Conservation (phyloP, 1,140 invertebrate species). For the Lordiphosa clarofinis region DNA sequence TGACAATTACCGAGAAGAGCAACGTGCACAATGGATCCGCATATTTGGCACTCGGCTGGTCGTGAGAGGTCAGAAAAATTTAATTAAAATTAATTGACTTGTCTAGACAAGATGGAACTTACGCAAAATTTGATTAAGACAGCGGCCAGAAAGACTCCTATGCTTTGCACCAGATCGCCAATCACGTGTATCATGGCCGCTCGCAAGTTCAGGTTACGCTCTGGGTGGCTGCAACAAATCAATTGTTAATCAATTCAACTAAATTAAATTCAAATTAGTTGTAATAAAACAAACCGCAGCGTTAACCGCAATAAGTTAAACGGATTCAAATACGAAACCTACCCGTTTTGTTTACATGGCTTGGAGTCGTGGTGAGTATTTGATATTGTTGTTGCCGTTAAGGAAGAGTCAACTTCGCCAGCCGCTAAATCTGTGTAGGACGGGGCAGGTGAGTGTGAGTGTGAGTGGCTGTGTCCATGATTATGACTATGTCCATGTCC, state of each 20-base stretch:
- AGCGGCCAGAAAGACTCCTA: conserved; percentile 91
- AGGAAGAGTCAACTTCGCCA: conserved; percentile 10
- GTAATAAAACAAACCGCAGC: conserved; percentile 30
- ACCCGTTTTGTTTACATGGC: conserved; percentile 32
- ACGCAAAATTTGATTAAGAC: conserved; percentile 91
- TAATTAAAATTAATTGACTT: conserved; percentile 34
- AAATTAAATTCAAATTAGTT: conserved; percentile 45
- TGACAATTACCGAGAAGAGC: conserved; percentile 91
- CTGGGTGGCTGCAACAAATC: conserved; percentile 8
- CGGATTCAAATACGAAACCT: neutral
- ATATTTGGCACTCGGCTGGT: conserved; percentile 86
- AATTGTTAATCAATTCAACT: conserved; percentile 25
- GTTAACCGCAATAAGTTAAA: too few species aligned
- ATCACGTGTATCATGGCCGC: conserved; percentile 96
- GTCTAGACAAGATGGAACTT: conserved; percentile 76
- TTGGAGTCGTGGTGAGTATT: conserved; percentile 43
- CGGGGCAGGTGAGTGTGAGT: conserved; percentile 16
- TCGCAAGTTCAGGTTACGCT: conserved; percentile 89
- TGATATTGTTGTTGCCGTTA: neutral
- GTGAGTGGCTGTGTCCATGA: conserved; percentile 28
- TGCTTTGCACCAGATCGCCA: conserved; percentile 93
- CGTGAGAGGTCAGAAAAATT: conserved; percentile 15
- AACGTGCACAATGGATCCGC: conserved; percentile 95
- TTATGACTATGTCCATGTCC: conserved; percentile 51
- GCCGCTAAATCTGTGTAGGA: neutral